Evolutionary conservation across 2,888 invertebrate genomes (phyloP).

Genomic region (Apamea crenata): DNA sequence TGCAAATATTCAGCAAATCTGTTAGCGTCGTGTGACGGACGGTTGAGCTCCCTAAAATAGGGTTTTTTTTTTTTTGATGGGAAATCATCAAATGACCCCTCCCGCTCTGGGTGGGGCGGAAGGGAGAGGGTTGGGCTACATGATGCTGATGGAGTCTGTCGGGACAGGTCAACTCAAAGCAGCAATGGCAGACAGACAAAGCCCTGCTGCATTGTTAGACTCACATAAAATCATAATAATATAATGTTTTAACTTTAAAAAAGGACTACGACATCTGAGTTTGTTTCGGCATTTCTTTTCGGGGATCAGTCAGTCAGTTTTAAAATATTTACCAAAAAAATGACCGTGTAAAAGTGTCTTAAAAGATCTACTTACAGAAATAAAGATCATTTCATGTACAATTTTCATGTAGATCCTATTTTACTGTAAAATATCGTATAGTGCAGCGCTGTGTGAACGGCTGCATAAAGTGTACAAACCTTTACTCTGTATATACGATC

Average conservation of each 20-base stretch:
- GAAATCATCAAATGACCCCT: too few relatives aligned
- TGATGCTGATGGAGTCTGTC: background rate
- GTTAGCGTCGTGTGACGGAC: background rate
- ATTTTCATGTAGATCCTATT: background rate
- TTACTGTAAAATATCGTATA: background rate
- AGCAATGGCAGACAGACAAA: background rate
- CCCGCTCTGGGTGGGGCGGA: too few relatives aligned
- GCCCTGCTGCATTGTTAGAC: too few relatives aligned
- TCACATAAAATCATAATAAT: background rate
- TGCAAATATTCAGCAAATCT: background rate
- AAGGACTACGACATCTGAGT: too few relatives aligned
- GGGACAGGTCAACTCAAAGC: background rate
- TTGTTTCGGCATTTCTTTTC: too few relatives aligned
- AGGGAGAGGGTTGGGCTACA: background rate
- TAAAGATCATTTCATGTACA: background rate
- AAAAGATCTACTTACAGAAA: background rate
- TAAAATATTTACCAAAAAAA: background rate
- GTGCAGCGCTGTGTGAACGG: background rate
- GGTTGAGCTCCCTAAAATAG: background rate
- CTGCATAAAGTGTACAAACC: constrained; percentile 81
- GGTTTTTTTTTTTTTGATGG: too few relatives aligned
- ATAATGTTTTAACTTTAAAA: too few relatives aligned
- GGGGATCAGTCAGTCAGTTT: too few relatives aligned
- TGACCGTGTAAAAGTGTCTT: background rate
- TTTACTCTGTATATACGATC: constrained; percentile 97